phyloP scores from a whole-genome alignment of 2,113 vertebrate species.

The Notarius quadriscutis region DNA sequence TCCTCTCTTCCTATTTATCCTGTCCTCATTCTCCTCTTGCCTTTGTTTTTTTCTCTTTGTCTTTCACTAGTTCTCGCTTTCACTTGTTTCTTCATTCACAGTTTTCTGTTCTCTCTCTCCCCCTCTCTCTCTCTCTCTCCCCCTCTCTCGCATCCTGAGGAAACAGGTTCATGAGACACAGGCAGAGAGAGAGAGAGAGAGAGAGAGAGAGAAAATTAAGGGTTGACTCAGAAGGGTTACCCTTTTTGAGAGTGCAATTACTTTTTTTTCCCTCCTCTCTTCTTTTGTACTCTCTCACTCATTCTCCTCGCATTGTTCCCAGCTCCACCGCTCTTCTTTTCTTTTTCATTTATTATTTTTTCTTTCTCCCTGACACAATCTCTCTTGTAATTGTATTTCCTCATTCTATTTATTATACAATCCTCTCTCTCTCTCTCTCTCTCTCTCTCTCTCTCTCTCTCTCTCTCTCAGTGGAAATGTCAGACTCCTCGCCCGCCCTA shows the following conservation, averaged over 20 bases:
- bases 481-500: background rate
- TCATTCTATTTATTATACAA: too few relatives aligned
- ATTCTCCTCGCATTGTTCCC: background rate
- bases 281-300: background rate
- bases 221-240: background rate
- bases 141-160: background rate
- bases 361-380: background rate
- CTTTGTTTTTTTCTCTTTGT: background rate
- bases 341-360: background rate
- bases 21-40: background rate
- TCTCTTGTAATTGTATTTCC: too few relatives aligned
- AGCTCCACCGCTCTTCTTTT: too few relatives aligned
- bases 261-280: background rate
- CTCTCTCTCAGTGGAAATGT: background rate
- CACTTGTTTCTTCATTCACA: background rate
- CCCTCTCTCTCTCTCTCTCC: background rate
- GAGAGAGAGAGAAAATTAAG: background rate
- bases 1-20: background rate
- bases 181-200: background rate
- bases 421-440: background rate
- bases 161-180: too few relatives aligned
- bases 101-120: background rate
- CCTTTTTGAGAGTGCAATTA: background rate
- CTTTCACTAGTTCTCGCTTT: background rate
- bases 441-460: background rate